Evolutionary conservation across 2,113 vertebrate species (phyloP).

Genomic region (Takifugu bimaculatus): DNA sequence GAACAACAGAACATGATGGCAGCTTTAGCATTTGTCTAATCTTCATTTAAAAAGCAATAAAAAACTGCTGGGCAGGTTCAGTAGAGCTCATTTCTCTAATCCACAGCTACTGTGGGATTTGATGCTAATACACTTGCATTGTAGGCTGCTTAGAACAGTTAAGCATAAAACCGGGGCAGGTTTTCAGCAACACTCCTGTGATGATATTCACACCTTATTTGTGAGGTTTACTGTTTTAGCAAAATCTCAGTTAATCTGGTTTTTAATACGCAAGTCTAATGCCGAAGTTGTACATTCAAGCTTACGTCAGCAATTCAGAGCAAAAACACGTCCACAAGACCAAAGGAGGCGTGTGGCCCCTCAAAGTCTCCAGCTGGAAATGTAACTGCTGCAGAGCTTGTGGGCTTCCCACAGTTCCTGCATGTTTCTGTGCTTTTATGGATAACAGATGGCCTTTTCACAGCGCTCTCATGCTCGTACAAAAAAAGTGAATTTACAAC

Average conservation of each 20-base stretch:
- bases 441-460: too few species aligned
- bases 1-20: background rate
- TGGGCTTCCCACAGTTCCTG: background rate
- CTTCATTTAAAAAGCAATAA: background rate
- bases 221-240: background rate
- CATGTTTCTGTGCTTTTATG: background rate
- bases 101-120: background rate
- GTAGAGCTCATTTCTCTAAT: conserved; percentile 12
- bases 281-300: too few species aligned
- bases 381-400: too few species aligned
- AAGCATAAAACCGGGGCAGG: conserved; percentile 39
- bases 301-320: too few species aligned
- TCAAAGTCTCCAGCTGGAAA: background rate
- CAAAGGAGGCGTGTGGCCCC: background rate
- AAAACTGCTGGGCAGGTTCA: conserved; percentile 16
- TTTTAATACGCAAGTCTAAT: too few species aligned
- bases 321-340: too few species aligned
- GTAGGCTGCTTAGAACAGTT: conserved; percentile 37
- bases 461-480: too few species aligned
- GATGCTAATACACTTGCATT: conserved; percentile 20
- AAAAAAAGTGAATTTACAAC: too few species aligned
- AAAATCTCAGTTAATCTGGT: background rate
- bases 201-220: conserved; percentile 23
- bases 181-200: conserved; percentile 9
- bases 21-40: background rate